phyloP scores from a whole-genome alignment of 1,140 invertebrate genomes.

The Teleogryllus occipitalis region DNA sequence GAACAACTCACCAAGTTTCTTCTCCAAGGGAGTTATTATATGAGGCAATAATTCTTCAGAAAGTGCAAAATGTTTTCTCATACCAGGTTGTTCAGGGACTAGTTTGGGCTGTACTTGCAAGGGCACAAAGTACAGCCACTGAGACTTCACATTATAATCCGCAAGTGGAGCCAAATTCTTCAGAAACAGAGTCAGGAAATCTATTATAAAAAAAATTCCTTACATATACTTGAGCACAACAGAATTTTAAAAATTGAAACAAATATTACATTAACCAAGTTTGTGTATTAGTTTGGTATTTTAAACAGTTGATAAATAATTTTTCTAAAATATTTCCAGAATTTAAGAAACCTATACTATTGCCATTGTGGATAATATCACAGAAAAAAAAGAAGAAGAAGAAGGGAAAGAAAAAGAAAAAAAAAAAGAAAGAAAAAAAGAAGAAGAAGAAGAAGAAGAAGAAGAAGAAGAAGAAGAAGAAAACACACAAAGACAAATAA shows the following conservation, averaged over 20 bases:
- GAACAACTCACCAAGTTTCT: slow-evolving; percentile 57
- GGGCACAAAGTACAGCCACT: slow-evolving; percentile 77
- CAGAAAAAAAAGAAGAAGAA: too few relatives aligned
- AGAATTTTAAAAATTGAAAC: too few relatives aligned
- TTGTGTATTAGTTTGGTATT: too few relatives aligned
- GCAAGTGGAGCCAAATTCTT: slow-evolving; percentile 55
- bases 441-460: too few relatives aligned
- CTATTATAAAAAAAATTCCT: slow-evolving; percentile 31
- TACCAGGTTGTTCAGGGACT: slow-evolving; percentile 40
- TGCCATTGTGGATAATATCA: too few relatives aligned
- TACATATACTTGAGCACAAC: slow-evolving; percentile 33
- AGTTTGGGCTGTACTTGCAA: slow-evolving; percentile 57
- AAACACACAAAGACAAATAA: too few relatives aligned
- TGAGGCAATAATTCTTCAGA: slow-evolving; percentile 55
- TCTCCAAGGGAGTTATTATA: slow-evolving; percentile 73
- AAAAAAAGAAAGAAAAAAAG: too few relatives aligned
- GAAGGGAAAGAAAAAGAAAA: too few relatives aligned
- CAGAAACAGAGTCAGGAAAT: slow-evolving; percentile 54
- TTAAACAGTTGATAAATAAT: background rate
- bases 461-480: too few relatives aligned
- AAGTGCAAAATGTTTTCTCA: slow-evolving; percentile 50
- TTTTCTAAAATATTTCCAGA: too few relatives aligned
- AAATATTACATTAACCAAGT: too few relatives aligned
- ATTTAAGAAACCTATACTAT: too few relatives aligned
- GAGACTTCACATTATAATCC: slow-evolving; percentile 65